Percentiles rank a stretch among this genome's conserved stretches.
Evolutionary conservation across 2,888 invertebrate species (phyloP).

Genomic region (Drosophila macrothrix): DNA sequence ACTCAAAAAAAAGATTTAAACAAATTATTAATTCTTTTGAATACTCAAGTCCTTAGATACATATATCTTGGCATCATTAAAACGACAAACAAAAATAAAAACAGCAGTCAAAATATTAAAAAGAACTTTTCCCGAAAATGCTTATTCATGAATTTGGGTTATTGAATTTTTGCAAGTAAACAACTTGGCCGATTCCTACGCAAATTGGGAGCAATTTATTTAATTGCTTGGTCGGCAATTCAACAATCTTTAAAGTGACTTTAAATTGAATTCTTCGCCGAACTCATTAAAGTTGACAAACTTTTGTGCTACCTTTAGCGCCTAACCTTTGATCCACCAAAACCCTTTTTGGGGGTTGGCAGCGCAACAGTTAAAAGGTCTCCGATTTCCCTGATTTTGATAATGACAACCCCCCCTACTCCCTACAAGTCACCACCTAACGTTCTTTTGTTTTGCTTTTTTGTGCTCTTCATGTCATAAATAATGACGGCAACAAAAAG

Average conservation of each 20-base stretch:
- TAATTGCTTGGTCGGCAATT: slow-evolving; percentile 33
- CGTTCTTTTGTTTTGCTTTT: slow-evolving; percentile 20
- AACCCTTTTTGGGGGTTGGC: slow-evolving; percentile 34
- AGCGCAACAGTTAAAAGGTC: slow-evolving; percentile 62
- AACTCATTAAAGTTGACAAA: slow-evolving; percentile 32
- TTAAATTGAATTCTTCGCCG: slow-evolving; percentile 39
- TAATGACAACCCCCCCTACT: slow-evolving; percentile 33
- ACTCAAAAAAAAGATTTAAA: neutral
- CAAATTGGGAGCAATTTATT: slow-evolving; percentile 32
- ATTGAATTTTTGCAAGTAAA: neutral
- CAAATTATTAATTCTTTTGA: neutral
- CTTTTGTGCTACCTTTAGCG: slow-evolving; percentile 15
- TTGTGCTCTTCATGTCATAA: slow-evolving; percentile 59
- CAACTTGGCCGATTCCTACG: neutral
- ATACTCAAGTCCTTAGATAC: neutral
- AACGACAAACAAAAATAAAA: neutral
- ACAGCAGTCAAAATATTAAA: neutral
- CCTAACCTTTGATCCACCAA: slow-evolving; percentile 14
- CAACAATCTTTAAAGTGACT: slow-evolving; percentile 58
- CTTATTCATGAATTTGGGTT: neutral
- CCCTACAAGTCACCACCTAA: slow-evolving; percentile 2
- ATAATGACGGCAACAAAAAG: neutral
- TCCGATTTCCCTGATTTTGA: slow-evolving; percentile 33
- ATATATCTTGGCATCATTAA: neutral
- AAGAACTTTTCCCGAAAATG: neutral